Evolutionary conservation across 2,113 vertebrate species (phyloP), one percentile per base, ranked within the genome.

Genomic region (Phyllostomus discolor): DNA sequence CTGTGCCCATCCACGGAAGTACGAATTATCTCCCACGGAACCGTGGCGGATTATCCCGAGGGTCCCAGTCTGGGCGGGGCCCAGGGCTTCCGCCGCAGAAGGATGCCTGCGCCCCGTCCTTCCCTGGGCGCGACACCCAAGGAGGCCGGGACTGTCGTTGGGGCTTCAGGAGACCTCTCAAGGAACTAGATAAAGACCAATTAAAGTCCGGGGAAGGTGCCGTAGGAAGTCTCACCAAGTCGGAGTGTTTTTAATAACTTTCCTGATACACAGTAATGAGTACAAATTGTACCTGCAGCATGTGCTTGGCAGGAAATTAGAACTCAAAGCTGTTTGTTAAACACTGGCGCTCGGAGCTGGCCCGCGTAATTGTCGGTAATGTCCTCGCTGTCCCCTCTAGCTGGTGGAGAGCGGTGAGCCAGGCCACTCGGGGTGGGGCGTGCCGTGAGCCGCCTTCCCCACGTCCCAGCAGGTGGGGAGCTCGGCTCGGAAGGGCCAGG

Each of bases 241-340:
- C 97, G 97, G 97, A 98, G 97, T 97, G 98, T 98, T 98, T 98
- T 98, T 98, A 98, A 98, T 99, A 99, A 99, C 98, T 99, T 99
- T 98, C 97, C 95, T 98, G 98, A 98, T 97, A 98, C 95, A 97
- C 96, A 46, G 95, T 98, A 98, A 99, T 98, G 98, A 98, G 98
- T 98, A 98, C 97, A 98, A 98, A 98, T 98, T 98, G 98, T 97
- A 98, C 98, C 98, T 98, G 98, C 97, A 97, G 89, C 98, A 97
- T 84, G 94, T 97, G 97, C 97, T 97, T 69, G 97, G 97, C 95
- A 97, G 98, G 98, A 98, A 98, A 99, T 98, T 97, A 98, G 97
- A 98, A 98, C 98, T 98, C 98, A 97, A 98, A 98, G 98, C 97
- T 98, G 97, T 98, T 98, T 98, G 97, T 98, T 98, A 98, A 98